Base-by-base conservation (phyloP, 2,888 invertebrate genomes). In the Calameuta pallipes region DNA sequence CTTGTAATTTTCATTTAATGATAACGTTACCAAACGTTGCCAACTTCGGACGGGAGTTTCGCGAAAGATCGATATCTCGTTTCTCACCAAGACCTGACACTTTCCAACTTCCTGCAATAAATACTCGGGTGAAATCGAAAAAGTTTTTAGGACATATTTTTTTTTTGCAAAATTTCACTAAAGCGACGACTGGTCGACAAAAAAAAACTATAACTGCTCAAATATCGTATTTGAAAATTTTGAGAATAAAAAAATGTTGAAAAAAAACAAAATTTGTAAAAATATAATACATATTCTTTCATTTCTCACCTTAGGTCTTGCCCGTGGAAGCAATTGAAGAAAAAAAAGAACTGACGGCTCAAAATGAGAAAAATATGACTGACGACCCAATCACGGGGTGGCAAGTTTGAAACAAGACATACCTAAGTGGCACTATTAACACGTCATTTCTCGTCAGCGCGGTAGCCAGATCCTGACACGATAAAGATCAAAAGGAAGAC, bases 401-500 rank as follows among this genome's bases (percentile, higher is more conserved):
- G 56, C 2, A 23, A 23, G 56, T 56, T 56, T 56, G 23, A 56
- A 56, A 56, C 56, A 56, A 56, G 56, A 56, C 56, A 2, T 56
- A 56, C 70, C 41, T 70, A 6, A 78, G 75, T 34, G 31, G 71
- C 71, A 31, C 71, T 34, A 71, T 71, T 71, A 71, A 71, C 71
- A 71, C 71, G 71, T 71, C 71, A 34, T 34, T 71, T 34, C 71
- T 71, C 71, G 31, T 71, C 71, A 71, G 71, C 71, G 73, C 75
- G 78, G 76, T 78, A 78, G 78, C 76, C 33, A 75, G 78, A 78
- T 78, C 69, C 68, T 11, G 37, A 69, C 41, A 3, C 70, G 78
- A 78, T 78, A 78, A 78, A 76, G 71, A 78, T 56, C 37, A 33
- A 76, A 74, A 75, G 56, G 79, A 73, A 76, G 79, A 79, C 79